Evolutionary conservation across 64 coral and sea anemone genomes (phyloP).

Genomic region (Platygyra sinensis): DNA sequence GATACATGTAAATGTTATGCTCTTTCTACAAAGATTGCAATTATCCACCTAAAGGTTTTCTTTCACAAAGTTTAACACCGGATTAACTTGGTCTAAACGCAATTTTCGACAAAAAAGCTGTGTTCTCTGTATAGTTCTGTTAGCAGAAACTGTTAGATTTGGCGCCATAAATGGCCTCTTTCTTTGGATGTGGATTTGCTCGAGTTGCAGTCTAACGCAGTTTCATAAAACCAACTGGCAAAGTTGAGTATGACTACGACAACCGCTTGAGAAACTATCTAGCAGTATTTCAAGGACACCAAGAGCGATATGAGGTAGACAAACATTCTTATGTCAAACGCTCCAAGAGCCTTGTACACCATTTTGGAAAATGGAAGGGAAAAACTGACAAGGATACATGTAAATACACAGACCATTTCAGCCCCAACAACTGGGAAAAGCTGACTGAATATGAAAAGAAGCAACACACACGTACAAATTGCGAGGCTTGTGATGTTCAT

Average conservation of each 20-base stretch:
- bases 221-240: background rate
- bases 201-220: background rate
- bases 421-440: slow-evolving; percentile 8
- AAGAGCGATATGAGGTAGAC: slow-evolving; percentile 6
- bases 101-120: background rate
- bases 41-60: background rate
- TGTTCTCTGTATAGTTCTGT: too few species aligned
- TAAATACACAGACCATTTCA: slow-evolving; percentile 21
- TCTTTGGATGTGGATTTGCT: slow-evolving; percentile 11
- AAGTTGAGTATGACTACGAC: background rate
- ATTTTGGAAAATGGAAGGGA: slow-evolving; percentile 4
- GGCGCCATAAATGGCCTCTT: background rate
- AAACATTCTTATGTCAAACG: background rate
- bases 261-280: background rate
- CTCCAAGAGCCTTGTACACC: slow-evolving; percentile 17
- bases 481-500: slow-evolving; percentile 7
- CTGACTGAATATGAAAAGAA: background rate
- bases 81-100: background rate
- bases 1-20: background rate
- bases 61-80: background rate
- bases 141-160: too few species aligned
- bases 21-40: slow-evolving; percentile 7
- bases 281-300: background rate
- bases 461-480: background rate
- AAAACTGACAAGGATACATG: slow-evolving; percentile 1